Conservation (phyloP, 2,113 vertebrate species). For the Ramphastos sulfuratus region DNA sequence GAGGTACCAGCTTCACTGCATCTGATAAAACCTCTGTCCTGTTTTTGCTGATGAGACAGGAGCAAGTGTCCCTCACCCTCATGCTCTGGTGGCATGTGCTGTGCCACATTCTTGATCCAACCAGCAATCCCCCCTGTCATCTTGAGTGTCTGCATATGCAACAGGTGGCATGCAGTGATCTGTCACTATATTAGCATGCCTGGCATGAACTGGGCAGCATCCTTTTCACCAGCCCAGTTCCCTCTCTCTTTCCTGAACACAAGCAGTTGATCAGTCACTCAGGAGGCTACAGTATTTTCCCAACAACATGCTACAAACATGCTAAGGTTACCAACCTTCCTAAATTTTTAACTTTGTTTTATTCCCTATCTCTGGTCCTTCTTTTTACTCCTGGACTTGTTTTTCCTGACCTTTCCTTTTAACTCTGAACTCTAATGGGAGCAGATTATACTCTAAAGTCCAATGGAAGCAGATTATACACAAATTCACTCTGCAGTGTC, state of each 20-base stretch:
- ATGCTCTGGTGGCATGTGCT: rapidly evolving
- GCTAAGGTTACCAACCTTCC: neutral
- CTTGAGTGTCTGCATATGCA: neutral
- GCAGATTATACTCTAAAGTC: no score
- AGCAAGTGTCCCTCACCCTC: neutral
- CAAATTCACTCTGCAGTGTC: neutral
- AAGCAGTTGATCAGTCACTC: neutral
- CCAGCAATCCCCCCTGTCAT: neutral
- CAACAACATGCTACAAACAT: neutral
- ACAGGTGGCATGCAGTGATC: neutral
- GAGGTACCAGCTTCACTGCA: neutral
- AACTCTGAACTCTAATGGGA: neutral
- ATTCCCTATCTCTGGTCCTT: neutral
- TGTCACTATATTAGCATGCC: neutral
- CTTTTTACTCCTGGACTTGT: neutral
- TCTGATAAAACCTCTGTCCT: neutral
- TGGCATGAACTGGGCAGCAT: neutral
- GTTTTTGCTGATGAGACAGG: neutral
- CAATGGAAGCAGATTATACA: neutral
- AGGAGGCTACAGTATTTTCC: neutral
- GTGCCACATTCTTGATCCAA: neutral
- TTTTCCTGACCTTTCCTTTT: neutral
- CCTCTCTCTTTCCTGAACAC: neutral
- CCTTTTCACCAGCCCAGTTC: neutral
- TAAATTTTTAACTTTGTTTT: neutral